Conservation (phyloP, 1,140 invertebrate genomes). For the Charaxes varanes region DNA sequence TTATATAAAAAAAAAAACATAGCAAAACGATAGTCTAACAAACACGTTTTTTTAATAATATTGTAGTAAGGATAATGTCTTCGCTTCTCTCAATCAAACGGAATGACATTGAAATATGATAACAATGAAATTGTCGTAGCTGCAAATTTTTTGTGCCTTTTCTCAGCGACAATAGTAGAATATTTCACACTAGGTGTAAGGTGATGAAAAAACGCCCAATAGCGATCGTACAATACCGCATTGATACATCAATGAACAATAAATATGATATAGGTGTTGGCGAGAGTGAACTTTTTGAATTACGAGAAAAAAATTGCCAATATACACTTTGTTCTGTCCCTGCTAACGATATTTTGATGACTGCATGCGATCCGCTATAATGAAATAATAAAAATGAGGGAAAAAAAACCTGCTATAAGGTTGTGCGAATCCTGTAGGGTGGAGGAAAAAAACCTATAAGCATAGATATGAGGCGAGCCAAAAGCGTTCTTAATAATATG, state of each 20-base stretch:
- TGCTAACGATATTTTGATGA: slow-evolving; percentile 67
- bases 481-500: no score
- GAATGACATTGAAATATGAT: no score
- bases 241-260: slow-evolving; percentile 50
- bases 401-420: slow-evolving; percentile 22
- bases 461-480: no score
- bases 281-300: slow-evolving; percentile 45
- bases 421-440: slow-evolving; percentile 8
- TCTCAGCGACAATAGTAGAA: slow-evolving; percentile 3
- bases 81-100: no score
- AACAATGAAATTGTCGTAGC: neutral
- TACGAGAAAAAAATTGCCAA: slow-evolving; percentile 62
- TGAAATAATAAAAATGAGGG: slow-evolving; percentile 45
- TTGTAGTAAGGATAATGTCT: no score
- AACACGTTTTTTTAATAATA: no score
- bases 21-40: no score
- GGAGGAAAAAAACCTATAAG: no score
- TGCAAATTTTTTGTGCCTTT: neutral
- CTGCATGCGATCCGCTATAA: slow-evolving; percentile 34
- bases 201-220: slow-evolving; percentile 22
- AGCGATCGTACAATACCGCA: slow-evolving; percentile 36
- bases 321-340: slow-evolving; percentile 40
- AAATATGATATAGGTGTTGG: slow-evolving; percentile 32
- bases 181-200: slow-evolving; percentile 31
- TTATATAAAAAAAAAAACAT: no score